These are phyloP conservation scores for Mirza zaza DNA, from an alignment of 2,113 vertebrate species.

Conservation along the genomic window DNA sequence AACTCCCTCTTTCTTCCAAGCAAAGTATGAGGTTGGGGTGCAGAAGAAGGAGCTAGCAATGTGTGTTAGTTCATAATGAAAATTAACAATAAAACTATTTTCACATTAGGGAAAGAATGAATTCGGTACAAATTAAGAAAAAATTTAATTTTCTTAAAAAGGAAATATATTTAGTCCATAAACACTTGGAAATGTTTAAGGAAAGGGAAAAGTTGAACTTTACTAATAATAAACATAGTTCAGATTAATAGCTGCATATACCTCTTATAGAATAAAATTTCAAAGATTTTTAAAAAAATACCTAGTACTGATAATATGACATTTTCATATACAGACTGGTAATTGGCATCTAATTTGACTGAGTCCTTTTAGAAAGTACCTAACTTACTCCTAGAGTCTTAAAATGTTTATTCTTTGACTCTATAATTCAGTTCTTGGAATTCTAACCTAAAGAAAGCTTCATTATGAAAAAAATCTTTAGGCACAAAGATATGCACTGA, in stretches of 20 bases:
- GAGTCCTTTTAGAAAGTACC: background rate
- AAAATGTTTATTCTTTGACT: background rate
- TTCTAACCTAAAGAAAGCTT: background rate
- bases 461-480: background rate
- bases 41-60: background rate
- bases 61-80: background rate
- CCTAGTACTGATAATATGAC: background rate
- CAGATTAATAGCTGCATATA: background rate
- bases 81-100: background rate
- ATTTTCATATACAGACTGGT: background rate
- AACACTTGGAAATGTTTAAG: constrained; percentile 10
- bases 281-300: background rate
- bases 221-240: background rate
- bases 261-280: background rate
- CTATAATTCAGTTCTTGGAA: background rate
- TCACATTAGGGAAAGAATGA: background rate
- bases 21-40: background rate
- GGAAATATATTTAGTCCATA: background rate
- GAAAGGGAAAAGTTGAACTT: background rate
- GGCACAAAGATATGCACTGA: background rate
- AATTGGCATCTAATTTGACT: background rate
- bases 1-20: background rate
- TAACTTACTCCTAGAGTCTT: background rate
- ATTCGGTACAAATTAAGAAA: background rate
- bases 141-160: background rate